Conservation (phyloP, 2,113 vertebrate genomes). For the Zootoca vivipara region DNA sequence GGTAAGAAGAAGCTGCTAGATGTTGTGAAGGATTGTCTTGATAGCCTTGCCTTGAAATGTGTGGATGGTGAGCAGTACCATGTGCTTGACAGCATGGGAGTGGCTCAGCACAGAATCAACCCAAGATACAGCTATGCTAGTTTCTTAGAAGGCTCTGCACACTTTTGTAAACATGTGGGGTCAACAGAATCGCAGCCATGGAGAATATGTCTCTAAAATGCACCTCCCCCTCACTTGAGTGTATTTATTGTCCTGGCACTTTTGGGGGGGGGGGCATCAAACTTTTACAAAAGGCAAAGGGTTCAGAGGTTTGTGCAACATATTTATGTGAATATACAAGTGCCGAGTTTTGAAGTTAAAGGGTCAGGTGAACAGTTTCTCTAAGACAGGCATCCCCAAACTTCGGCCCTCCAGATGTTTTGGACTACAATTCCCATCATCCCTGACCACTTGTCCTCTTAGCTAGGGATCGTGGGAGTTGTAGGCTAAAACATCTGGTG, state of each 20-base stretch:
- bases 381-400: no score
- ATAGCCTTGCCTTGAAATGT: background rate
- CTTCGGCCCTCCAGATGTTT: no score
- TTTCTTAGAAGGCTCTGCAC: background rate
- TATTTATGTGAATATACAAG: background rate
- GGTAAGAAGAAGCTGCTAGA: background rate
- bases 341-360: background rate
- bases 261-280: background rate
- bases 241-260: no score
- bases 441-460: no score
- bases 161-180: background rate
- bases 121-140: background rate
- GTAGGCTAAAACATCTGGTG: no score
- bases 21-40: background rate
- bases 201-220: background rate
- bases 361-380: background rate
- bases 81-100: background rate
- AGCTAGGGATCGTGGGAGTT: no score
- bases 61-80: background rate
- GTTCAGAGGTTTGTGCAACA: background rate
- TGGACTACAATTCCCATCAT: no score
- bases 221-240: no score
- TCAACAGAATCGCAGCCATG: background rate
- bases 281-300: background rate
- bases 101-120: background rate